Percentiles rank a stretch among this genome's conserved stretches.
Conservation (phyloP, 2,113 vertebrate species). For the Ceyx margarethae region DNA sequence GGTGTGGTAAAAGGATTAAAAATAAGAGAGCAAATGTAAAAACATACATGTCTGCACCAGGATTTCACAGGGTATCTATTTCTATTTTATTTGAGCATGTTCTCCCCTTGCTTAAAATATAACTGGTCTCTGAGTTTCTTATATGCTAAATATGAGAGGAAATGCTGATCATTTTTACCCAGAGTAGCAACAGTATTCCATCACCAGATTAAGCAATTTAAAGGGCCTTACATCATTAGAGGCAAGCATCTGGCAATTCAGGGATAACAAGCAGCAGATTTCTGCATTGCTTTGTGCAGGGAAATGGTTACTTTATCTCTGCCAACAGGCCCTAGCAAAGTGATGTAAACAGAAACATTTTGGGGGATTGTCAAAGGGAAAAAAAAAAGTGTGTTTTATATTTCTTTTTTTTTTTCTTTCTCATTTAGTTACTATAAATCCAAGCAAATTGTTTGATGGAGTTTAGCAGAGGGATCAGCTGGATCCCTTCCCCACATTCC, state of each 20-base stretch:
- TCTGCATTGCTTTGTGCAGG: slow-evolving; percentile 63
- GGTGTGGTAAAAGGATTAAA: not conserved
- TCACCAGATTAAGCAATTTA: slow-evolving; percentile 66
- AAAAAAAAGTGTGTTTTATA: not conserved
- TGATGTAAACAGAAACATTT: slow-evolving; percentile 68
- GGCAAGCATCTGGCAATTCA: slow-evolving; percentile 65
- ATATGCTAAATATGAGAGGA: slow-evolving; percentile 28
- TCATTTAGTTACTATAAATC: slow-evolving; percentile 44
- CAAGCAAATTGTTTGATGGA: slow-evolving; percentile 71
- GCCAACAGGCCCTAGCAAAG: slow-evolving; percentile 70
- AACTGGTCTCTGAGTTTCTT: slow-evolving; percentile 6
- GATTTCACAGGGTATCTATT: not conserved
- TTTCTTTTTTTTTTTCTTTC: not conserved
- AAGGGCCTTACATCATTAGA: slow-evolving; percentile 68
- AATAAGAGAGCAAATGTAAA: not conserved
- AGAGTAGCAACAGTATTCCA: slow-evolving; percentile 56
- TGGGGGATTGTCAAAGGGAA: slow-evolving; percentile 24
- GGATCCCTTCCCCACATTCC: slow-evolving; percentile 43
- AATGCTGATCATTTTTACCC: slow-evolving; percentile 28
- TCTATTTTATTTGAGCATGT: not conserved
- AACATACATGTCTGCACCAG: not conserved
- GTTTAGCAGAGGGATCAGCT: slow-evolving; percentile 54
- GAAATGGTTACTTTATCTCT: slow-evolving; percentile 74
- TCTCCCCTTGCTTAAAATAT: not conserved
- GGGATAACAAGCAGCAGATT: slow-evolving; percentile 75